Base-by-base conservation (phyloP, 2,113 vertebrate species). In the Brachyhypopomus gauderio region DNA sequence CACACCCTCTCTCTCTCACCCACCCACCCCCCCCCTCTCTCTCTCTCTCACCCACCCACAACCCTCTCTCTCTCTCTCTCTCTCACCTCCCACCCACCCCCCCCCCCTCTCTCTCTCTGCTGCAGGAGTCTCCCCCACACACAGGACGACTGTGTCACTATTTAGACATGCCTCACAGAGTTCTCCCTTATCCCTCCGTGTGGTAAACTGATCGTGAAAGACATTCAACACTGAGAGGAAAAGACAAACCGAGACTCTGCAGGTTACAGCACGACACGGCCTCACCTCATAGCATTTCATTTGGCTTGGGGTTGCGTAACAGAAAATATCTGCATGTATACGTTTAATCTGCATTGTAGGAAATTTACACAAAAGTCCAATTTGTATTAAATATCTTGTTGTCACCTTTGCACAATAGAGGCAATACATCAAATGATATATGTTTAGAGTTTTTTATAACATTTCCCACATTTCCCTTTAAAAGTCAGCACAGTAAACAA, bases 131-230 rank as follows among this genome's bases (percentile, higher is more conserved):
- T 66, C 75, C 75, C 70, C 75, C 70, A 80, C 66, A 72, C 60
- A 76, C 72, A 72, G 25, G 56, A 20, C 17, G n/a, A 27, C 66
- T 59, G 77, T 80, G 64, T 62, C 77, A 84, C 79, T 84, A 69
- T 80, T 72, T 74, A 72, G 20, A 59, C 67, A 81, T 81, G 79
- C 76, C 62, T 81, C 74, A 80, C 59, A 72, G 58, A 84, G 73
- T 27, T 60, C 76, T 63, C 71, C 80, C 58, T 63, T 56, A 14
- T 77, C 34, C 67, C 34, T 62, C n/a, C 6, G 30, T 73, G 23
- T 19, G 36, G 30, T 72, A 78, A 71, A 78, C 70, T 38, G 41
- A 27, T 66, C 22, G 38, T 74, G 72, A 72, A 83, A 78, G 81
- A 58, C 55, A 74, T 78, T 73, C 72, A 66, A 69, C 11, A 27